phyloP scores from a whole-genome alignment of 2,113 vertebrate genomes.

The Pleuronectes platessa region DNA sequence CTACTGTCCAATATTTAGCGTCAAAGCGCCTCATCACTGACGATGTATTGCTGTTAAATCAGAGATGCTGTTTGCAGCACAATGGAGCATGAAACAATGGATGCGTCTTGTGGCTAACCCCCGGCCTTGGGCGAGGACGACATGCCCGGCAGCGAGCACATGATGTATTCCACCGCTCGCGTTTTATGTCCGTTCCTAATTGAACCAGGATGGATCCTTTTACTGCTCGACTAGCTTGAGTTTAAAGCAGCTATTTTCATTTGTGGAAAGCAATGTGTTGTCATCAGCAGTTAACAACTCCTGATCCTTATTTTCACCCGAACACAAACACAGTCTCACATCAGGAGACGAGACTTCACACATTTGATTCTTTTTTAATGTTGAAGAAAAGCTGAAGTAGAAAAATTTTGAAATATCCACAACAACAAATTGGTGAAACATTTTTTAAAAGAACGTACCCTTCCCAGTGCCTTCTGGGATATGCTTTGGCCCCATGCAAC shows the following conservation, averaged over 20 bases:
- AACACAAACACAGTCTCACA: background rate
- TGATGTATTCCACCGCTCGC: conserved; percentile 32
- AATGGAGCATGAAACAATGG: conserved; percentile 9
- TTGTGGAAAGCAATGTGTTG: conserved; percentile 22
- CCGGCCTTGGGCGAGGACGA: conserved; percentile 26
- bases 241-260: conserved; percentile 34
- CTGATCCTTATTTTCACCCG: background rate
- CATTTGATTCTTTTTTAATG: background rate
- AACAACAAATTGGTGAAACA: too few relatives aligned
- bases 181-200: conserved; percentile 50
- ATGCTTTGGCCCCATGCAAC: too few relatives aligned
- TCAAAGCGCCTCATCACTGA: conserved; percentile 61
- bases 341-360: background rate
- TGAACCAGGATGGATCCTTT: conserved; percentile 29
- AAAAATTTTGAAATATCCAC: background rate
- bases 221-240: conserved; percentile 9
- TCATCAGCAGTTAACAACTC: conserved; percentile 1
- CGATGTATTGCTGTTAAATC: conserved; percentile 40
- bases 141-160: conserved; percentile 21
- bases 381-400: background rate
- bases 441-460: too few relatives aligned
- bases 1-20: conserved; percentile 62
- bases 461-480: background rate
- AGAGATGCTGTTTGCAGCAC: conserved; percentile 48
- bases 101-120: conserved; percentile 29